phyloP scores from a whole-genome alignment of 2,113 vertebrate species.

The Acinonyx jubatus region DNA sequence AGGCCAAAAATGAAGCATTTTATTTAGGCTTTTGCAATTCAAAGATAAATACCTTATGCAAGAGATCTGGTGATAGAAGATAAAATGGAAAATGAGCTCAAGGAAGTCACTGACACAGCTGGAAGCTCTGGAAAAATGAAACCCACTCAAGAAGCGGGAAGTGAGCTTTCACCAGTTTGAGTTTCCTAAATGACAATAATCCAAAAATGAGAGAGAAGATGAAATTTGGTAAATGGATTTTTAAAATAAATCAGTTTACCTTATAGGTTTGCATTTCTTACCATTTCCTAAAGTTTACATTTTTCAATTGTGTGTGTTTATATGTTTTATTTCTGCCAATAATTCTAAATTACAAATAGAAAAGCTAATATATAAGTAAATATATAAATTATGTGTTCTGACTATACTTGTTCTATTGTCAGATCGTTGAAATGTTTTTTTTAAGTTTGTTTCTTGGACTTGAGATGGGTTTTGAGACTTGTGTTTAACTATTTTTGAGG shows the following conservation, averaged over 20 bases:
- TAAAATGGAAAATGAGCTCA: slow-evolving; percentile 75
- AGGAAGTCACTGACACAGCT: slow-evolving; percentile 82
- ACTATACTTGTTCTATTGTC: slow-evolving; percentile 76
- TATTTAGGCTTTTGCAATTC: slow-evolving; percentile 82
- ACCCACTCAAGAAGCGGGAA: slow-evolving; percentile 40
- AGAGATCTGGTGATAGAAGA: slow-evolving; percentile 69
- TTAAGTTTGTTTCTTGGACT: slow-evolving; percentile 50
- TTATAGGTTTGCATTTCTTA: slow-evolving; percentile 81
- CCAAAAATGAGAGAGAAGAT: slow-evolving; percentile 27
- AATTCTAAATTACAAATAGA: slow-evolving; percentile 78
- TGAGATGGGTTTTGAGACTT: slow-evolving; percentile 57
- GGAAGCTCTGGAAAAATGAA: slow-evolving; percentile 73
- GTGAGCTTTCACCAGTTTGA: slow-evolving; percentile 29
- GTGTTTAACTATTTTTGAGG: slow-evolving; percentile 52
- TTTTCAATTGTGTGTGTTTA: slow-evolving; percentile 75
- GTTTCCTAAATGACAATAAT: slow-evolving; percentile 25
- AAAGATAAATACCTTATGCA: slow-evolving; percentile 79
- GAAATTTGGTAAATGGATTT: slow-evolving; percentile 63
- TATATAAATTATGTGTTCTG: slow-evolving; percentile 82
- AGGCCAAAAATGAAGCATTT: slow-evolving; percentile 87
- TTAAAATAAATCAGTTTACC: slow-evolving; percentile 63
- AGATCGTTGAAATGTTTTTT: slow-evolving; percentile 67
- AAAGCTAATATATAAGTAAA: slow-evolving; percentile 75
- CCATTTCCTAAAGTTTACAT: slow-evolving; percentile 71
- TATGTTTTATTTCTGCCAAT: slow-evolving; percentile 80